Percentiles rank a stretch among this genome's conserved stretches.
These are phyloP conservation scores for Heliocidaris erythrogramma DNA, from an alignment of 35 echinoderm and acorn worm genomes.

Conservation along the genomic window DNA sequence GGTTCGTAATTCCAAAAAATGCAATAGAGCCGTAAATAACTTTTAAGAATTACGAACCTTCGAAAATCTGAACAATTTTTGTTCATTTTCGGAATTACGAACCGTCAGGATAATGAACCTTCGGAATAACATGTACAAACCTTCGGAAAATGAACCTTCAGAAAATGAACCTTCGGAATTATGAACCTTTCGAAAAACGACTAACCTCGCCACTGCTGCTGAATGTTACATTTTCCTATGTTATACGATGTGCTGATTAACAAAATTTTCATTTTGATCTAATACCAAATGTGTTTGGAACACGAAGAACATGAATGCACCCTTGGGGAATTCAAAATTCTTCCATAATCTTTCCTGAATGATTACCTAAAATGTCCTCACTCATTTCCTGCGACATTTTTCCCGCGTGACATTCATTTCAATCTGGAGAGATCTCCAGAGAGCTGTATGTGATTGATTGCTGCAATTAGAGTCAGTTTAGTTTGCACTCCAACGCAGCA, in stretches of 20 bases:
- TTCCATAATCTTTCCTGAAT: background rate
- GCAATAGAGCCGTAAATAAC: too few species aligned
- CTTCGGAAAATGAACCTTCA: too few species aligned
- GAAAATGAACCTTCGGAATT: too few species aligned
- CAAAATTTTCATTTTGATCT: background rate
- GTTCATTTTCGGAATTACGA: too few species aligned
- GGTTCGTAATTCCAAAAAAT: too few species aligned
- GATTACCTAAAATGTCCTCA: slow-evolving; percentile 1
- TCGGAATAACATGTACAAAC: too few species aligned
- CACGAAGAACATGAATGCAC: background rate
- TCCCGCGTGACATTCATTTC: background rate
- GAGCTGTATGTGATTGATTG: background rate
- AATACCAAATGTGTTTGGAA: background rate
- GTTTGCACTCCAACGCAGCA: background rate
- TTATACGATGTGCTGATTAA: background rate
- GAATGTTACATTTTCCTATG: background rate
- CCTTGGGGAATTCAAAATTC: background rate
- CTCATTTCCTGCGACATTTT: background rate
- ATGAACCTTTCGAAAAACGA: too few species aligned
- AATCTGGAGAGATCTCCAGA: background rate
- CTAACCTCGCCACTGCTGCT: too few species aligned
- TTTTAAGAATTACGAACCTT: too few species aligned
- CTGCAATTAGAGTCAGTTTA: background rate
- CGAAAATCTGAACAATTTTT: too few species aligned
- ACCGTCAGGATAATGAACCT: too few species aligned